Percentiles rank a stretch among this genome's conserved stretches.
phyloP scores from a whole-genome alignment of 1,140 invertebrate genomes.

The Drosophila serrata region DNA sequence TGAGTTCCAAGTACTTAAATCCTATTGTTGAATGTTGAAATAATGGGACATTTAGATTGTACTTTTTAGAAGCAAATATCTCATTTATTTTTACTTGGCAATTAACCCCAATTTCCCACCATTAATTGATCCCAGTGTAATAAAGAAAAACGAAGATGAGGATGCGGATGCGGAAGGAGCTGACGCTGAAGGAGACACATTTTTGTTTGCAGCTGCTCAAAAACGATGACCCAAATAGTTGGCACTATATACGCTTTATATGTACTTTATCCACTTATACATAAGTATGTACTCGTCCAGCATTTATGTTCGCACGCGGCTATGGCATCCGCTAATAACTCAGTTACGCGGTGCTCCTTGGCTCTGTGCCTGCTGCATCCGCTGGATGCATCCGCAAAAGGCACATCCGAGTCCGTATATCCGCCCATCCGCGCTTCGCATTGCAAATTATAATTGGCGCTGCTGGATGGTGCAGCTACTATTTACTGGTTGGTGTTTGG shows the following conservation, averaged over 20 bases:
- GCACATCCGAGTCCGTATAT: constrained; percentile 4
- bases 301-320: constrained; percentile 36
- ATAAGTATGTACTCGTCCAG: constrained; percentile 23
- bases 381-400: constrained; percentile 7
- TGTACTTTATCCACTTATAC: constrained; percentile 27
- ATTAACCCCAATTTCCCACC: background rate
- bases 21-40: background rate
- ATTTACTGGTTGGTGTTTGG: constrained; percentile 50
- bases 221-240: constrained; percentile 69
- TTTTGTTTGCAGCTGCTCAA: constrained; percentile 47
- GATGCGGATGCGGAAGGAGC: background rate
- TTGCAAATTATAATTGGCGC: constrained; percentile 70
- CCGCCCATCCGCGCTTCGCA: constrained; percentile 14
- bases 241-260: constrained; percentile 31
- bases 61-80: no score
- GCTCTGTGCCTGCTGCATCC: constrained; percentile 52
- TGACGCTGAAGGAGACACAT: constrained; percentile 29
- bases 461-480: constrained; percentile 27
- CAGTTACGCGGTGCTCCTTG: constrained; percentile 60
- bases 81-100: background rate
- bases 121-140: constrained; percentile 6
- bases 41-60: background rate
- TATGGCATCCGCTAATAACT: constrained; percentile 70
- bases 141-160: background rate
- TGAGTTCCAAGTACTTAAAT: background rate